Evolutionary conservation across 2,888 invertebrate species (phyloP).

Genomic region (Caenorhabditis doughertyi): DNA sequence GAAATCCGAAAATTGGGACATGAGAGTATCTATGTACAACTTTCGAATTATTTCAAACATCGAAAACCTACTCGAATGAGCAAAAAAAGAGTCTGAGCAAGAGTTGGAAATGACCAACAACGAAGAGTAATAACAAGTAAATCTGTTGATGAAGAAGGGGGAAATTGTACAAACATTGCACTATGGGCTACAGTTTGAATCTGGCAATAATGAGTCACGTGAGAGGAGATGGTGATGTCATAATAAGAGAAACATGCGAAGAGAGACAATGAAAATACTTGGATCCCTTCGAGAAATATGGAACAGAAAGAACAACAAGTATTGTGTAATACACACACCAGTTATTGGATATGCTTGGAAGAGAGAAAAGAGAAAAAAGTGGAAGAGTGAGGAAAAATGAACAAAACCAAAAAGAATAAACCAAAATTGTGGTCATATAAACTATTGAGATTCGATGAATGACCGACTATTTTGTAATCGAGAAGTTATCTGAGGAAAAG

Average conservation of each 20-base stretch:
- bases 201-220: slow-evolving; percentile 40
- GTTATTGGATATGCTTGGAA: background rate
- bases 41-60: too few species aligned
- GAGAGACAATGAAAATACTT: slow-evolving; percentile 14
- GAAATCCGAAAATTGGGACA: too few species aligned
- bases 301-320: background rate
- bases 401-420: background rate
- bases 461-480: slow-evolving; percentile 16
- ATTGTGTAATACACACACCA: background rate
- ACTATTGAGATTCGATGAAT: background rate
- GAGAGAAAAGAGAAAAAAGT: background rate
- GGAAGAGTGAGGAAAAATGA: background rate
- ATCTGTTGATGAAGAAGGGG: slow-evolving; percentile 1
- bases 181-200: slow-evolving; percentile 32
- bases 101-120: background rate
- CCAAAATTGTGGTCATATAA: background rate
- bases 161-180: slow-evolving; percentile 31
- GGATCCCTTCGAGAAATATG: slow-evolving; percentile 22
- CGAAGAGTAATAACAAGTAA: slow-evolving; percentile 21
- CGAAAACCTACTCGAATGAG: too few species aligned
- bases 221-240: slow-evolving; percentile 22
- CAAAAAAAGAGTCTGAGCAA: background rate
- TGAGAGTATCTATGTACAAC: too few species aligned
- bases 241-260: background rate
- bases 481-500: background rate